Evolutionary conservation across 2,888 invertebrate species (phyloP), one percentile per base, ranked within the genome.

Genomic region (Ptychoptera contaminata): DNA sequence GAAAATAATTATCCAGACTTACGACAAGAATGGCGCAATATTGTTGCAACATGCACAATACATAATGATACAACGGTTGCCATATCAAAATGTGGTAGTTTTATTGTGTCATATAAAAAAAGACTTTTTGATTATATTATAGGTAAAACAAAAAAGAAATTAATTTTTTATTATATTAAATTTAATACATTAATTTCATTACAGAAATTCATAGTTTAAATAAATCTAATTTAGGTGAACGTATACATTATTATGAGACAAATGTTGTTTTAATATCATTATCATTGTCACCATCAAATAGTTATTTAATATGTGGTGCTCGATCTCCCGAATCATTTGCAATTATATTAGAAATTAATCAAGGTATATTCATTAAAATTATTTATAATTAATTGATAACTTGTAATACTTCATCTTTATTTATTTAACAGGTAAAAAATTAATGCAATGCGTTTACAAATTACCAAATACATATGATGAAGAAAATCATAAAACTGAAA

Each of bases 61-160:
- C 44, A 44, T 30, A 44, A 44, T 16, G 44, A 44, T 40, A 15
- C 40, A 16, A 44, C 40, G 4, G 44, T 44, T 12, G 40, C 38
- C 9, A 40, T 44, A 5, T 44, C 44, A 40, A 39, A 30, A 30
- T 36, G 40, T 44, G 44, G 44, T 10, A 44, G 34, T 29, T 38
- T 44, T 12, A 40, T 44, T n/a, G 44, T 29, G 11, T 30, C 44
- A 36, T 38, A 32, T 8, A 37, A 43, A 37, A 16, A 30, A 29
- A 36, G 36, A 11, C 35, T 16, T 29, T 35, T 23, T 5, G 23
- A 23, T 23, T 23, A 23, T 23, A 23, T 23, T 23, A 23, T 23
- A 23, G 23, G 23, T 23, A 29, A 40, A 23, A 40, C 23, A 8
- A 23, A 5, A 7, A 7, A 23, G 7, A 23, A 23, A 23, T 23